phyloP scores from a whole-genome alignment of 2,797 vertebrate species.

The Cossypha niveicapilla region DNA sequence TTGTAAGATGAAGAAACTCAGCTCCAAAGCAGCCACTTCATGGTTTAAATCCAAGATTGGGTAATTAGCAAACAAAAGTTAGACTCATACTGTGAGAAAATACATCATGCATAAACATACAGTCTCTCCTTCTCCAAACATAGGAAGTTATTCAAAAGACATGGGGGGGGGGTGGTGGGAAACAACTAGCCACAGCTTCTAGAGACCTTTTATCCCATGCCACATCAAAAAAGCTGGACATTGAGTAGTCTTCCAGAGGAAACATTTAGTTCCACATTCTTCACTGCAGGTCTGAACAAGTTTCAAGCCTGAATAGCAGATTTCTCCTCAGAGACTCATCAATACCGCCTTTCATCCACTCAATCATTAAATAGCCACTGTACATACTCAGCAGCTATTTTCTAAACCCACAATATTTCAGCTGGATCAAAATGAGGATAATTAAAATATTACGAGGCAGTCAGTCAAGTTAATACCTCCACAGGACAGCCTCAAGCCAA shows the following conservation, averaged over 20 bases:
- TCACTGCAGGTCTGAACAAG: conserved; percentile 52
- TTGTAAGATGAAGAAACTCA: neutral
- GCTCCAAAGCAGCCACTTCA: neutral
- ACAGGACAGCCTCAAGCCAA: neutral
- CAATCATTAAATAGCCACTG: conserved; percentile 27
- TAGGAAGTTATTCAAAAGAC: neutral
- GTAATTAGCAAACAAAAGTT: conserved; percentile 38
- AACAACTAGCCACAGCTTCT: neutral
- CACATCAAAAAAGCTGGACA: neutral
- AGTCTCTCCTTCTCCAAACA: conserved; percentile 24
- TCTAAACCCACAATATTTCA: conserved; percentile 47
- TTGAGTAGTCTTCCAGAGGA: conserved; percentile 18
- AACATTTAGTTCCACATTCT: conserved; percentile 20
- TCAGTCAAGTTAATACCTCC: neutral
- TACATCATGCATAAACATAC: conserved; percentile 15
- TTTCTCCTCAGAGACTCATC: conserved; percentile 61
- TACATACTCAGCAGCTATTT: conserved; percentile 23
- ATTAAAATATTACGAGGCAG: conserved; percentile 37
- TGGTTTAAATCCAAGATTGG: neutral
- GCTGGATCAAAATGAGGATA: neutral
- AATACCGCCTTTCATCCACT: conserved; percentile 27
- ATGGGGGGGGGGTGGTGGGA: rapidly evolving
- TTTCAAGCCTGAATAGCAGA: conserved; percentile 17
- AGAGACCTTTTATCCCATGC: neutral
- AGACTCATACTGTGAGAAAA: conserved; percentile 39